Percentiles rank a stretch among this genome's conserved stretches.
Conservation (phyloP, 2,888 invertebrate genomes). For the Dendrolimus houi region DNA sequence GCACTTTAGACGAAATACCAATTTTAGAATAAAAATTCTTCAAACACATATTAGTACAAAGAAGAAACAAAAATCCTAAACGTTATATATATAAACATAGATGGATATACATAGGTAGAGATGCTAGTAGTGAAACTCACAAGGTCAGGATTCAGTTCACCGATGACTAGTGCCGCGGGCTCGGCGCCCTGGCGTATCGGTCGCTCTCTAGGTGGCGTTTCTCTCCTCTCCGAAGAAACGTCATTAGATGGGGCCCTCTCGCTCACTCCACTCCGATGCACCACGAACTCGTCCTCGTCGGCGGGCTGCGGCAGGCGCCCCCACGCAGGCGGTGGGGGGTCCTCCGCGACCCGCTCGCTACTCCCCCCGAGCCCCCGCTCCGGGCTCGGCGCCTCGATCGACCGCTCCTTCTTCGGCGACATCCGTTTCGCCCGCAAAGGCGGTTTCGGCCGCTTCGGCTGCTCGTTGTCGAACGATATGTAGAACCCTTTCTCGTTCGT, state of each 20-base stretch:
- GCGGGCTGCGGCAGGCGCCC: constrained; percentile 27
- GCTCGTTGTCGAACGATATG: constrained; percentile 93
- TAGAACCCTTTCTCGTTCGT: constrained; percentile 90
- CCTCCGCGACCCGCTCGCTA: constrained; percentile 30
- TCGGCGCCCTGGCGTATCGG: constrained; percentile 24
- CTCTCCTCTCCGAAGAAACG: constrained; percentile 30
- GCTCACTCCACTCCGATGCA: constrained; percentile 17
- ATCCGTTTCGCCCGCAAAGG: constrained; percentile 84
- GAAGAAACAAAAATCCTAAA: too few relatives aligned
- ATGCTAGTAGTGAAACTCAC: constrained; percentile 24
- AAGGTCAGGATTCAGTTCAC: constrained; percentile 60
- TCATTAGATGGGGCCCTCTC: constrained; percentile 18
- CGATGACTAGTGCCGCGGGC: constrained; percentile 61
- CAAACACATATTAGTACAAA: too few relatives aligned
- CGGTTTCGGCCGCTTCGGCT: constrained; percentile 92
- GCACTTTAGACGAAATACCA: too few relatives aligned
- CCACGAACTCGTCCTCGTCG: constrained; percentile 35
- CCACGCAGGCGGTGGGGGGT: constrained; percentile 21
- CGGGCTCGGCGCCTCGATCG: constrained; percentile 41
- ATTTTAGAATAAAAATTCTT: too few relatives aligned
- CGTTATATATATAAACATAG: too few relatives aligned
- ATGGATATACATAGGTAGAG: too few relatives aligned
- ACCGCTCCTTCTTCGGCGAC: constrained; percentile 85
- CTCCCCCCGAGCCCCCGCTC: constrained; percentile 43
- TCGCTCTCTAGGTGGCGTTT: constrained; percentile 35